Evolutionary conservation across 2,113 vertebrate genomes (phyloP).

Genomic region (Egretta garzetta): DNA sequence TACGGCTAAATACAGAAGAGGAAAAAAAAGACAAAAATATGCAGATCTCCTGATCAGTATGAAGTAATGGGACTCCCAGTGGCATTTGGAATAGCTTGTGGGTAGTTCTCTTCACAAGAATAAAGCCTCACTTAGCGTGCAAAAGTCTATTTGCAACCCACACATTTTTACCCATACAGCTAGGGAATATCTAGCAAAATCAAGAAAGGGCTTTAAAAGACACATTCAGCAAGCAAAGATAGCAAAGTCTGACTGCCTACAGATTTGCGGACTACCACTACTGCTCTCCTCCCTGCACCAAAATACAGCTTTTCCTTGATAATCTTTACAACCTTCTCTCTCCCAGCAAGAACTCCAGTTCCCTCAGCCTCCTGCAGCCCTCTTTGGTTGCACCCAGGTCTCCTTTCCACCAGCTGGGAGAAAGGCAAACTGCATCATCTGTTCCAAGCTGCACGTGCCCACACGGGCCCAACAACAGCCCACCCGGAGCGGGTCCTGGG

Average conservation of each 20-base stretch:
- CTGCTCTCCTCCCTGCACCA: too few relatives aligned
- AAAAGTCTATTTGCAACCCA: background rate
- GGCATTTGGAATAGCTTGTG: background rate
- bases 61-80: background rate
- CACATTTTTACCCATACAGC: background rate
- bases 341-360: background rate
- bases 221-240: background rate
- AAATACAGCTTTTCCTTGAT: background rate
- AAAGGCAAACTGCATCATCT: background rate
- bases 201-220: background rate
- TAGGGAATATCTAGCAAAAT: background rate
- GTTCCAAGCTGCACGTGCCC: fast-evolving
- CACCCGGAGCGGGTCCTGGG: fast-evolving
- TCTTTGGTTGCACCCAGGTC: background rate
- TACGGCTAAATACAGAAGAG: background rate
- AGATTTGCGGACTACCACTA: background rate
- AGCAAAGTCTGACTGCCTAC: background rate
- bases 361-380: background rate
- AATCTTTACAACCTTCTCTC: background rate
- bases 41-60: background rate
- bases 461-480: fast-evolving
- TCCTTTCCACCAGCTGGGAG: background rate
- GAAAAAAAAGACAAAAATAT: background rate
- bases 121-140: background rate
- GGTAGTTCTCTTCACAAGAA: background rate